These are phyloP conservation scores for Psettodes erumei DNA, from an alignment of 2,113 vertebrate species.

Conservation along the genomic window DNA sequence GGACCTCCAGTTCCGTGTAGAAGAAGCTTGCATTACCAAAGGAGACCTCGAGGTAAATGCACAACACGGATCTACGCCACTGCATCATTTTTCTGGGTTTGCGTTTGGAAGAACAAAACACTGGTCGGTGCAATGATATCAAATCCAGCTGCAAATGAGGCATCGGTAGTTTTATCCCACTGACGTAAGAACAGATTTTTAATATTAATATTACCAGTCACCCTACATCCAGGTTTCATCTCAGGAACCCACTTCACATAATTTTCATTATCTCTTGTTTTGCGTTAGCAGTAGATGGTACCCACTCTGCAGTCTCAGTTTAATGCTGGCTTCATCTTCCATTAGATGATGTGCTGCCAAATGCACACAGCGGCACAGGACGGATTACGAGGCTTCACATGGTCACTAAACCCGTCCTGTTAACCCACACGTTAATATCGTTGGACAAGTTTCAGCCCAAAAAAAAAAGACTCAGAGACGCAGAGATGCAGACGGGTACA, in stretches of 20 bases:
- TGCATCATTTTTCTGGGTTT: not conserved
- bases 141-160: not conserved
- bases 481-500: not conserved
- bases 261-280: not conserved
- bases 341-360: conserved; percentile 16
- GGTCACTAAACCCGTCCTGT: not conserved
- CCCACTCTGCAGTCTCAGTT: conserved; percentile 2
- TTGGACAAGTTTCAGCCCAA: not conserved
- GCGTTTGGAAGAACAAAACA: not conserved
- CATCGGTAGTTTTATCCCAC: not conserved
- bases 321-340: conserved; percentile 8
- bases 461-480: no score
- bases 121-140: not conserved
- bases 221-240: not conserved
- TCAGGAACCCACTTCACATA: conserved; percentile 6
- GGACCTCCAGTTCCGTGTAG: conserved; percentile 98
- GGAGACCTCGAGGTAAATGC: conserved; percentile 97
- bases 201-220: not conserved
- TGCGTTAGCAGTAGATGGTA: not conserved
- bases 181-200: conserved; percentile 2
- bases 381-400: not conserved
- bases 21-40: conserved; percentile 99
- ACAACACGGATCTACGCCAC: conserved; percentile 9
- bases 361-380: conserved; percentile 7
- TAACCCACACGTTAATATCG: not conserved